These are phyloP conservation scores for Epizoanthus scotinus DNA, from an alignment of 92 coral and sea anemone species.

Conservation along the genomic window DNA sequence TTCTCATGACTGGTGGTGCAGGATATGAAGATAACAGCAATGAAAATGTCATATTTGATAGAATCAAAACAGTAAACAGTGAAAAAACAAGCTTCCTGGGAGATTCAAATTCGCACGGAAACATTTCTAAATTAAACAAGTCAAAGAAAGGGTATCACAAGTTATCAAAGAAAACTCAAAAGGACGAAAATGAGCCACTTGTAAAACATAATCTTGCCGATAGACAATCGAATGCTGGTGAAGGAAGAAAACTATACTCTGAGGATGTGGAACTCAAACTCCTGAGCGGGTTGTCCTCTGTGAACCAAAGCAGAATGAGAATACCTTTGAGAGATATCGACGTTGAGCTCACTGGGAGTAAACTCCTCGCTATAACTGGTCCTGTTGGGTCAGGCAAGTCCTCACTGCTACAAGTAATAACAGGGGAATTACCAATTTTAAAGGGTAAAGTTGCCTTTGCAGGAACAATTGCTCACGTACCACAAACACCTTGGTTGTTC, in stretches of 20 bases:
- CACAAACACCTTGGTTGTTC: constrained; percentile 30
- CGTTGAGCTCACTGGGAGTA: constrained; percentile 15
- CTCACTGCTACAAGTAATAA: constrained; percentile 30
- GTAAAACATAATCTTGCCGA: not conserved
- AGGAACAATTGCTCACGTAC: constrained; percentile 17
- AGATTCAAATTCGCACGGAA: not conserved
- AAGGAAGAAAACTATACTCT: constrained; percentile 11
- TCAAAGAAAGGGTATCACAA: not conserved
- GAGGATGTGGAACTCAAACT: not conserved
- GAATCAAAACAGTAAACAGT: not conserved
- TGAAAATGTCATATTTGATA: not conserved
- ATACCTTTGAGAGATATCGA: constrained; percentile 9
- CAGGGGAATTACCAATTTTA: constrained; percentile 20
- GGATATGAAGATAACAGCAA: not conserved
- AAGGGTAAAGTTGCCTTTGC: constrained; percentile 14
- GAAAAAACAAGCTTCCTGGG: not conserved
- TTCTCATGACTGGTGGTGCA: not conserved
- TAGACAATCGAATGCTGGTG: not conserved
- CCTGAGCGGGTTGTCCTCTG: constrained; percentile 20
- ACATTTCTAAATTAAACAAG: not conserved
- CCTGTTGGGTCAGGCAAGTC: constrained; percentile 35
- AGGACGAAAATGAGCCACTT: constrained; percentile 23
- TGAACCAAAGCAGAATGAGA: constrained; percentile 26
- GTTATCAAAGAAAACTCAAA: not conserved
- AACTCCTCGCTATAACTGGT: constrained; percentile 20